Evolutionary conservation across 1,140 invertebrate genomes (phyloP), one percentile per base, ranked within the genome.

Genomic region (Heliconius congener): DNA sequence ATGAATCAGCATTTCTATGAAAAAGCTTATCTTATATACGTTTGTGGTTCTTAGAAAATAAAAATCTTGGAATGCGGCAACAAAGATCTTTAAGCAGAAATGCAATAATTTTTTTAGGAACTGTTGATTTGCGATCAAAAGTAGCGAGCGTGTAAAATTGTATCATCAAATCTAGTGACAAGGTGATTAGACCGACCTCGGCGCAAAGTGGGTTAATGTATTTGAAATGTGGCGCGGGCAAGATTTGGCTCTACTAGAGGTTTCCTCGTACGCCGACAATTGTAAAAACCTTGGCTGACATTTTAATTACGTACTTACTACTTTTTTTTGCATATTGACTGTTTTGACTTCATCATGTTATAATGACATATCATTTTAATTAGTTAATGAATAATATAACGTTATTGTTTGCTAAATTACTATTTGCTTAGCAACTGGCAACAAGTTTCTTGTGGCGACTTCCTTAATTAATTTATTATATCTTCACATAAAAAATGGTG

Each of bases 191-290:
- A 78, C 72, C 82, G 88, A 82, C 88, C 88, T 90, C 86, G 84
- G 71, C 85, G 83, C 82, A 87, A 92, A 90, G 86, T 92, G 83
- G 90, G 91, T 92, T 92, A 92, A 93, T 92, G 89, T 86, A 84
- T 88, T 79, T 85, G 83, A 87, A 82, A 91, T 92, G 88, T 90
- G 82, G 90, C 83, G 84, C 86, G 88, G 83, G 83, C 85, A 84
- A 87, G 82, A 82, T 88, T 91, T 89, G 85, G 87, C 79, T 83
- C 79, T 77, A 83, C 73, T 73, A 78, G 78, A 82, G 73, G 85
- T 87, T 84, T 86, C 82, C 83, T 86, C 81, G 80, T 83, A 79
- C 74, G 83, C 57, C 72, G 42, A 66, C 66, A 70, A 81, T 72
- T 60, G 71, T 71, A 76, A 71, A 72, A 87, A 85, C 85, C 87